Conservation (phyloP, 2,888 invertebrate genomes). For the Fragum sueziense region DNA sequence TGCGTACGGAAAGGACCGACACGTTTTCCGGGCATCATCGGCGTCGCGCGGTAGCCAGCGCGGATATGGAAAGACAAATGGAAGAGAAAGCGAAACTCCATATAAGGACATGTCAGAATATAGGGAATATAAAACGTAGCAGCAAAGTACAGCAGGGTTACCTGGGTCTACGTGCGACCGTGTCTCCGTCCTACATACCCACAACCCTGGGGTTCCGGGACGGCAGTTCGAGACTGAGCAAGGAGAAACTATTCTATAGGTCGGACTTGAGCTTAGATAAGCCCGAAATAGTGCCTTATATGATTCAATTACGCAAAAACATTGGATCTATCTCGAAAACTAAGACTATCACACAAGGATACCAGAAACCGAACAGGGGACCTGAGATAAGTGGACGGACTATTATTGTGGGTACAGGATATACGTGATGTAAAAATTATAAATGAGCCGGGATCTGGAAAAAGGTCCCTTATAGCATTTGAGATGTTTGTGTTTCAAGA, state of each 20-base stretch:
- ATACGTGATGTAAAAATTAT: background rate
- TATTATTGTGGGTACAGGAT: constrained; percentile 55
- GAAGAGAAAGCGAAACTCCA: constrained; percentile 61
- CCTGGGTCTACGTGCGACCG: constrained; percentile 54
- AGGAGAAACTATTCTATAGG: constrained; percentile 22
- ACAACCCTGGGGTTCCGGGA: background rate
- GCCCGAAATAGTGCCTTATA: constrained; percentile 30
- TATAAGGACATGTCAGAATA: constrained; percentile 61
- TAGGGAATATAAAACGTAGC: constrained; percentile 58
- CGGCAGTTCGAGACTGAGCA: background rate
- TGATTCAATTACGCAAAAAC: constrained; percentile 55
- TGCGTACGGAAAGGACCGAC: constrained; percentile 56
- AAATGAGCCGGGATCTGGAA: too few relatives aligned
- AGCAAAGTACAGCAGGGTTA: constrained; percentile 59
- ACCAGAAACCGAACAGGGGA: constrained; percentile 14
- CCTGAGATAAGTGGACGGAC: constrained; percentile 63
- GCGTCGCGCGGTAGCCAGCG: constrained; percentile 42
- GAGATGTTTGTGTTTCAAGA: too few relatives aligned
- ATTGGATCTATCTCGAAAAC: constrained; percentile 37
- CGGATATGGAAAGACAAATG: constrained; percentile 54
- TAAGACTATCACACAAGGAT: constrained; percentile 31
- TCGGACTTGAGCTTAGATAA: constrained; percentile 31
- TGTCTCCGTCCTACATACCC: constrained; percentile 53
- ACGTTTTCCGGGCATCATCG: constrained; percentile 62
- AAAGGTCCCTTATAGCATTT: too few relatives aligned